These are phyloP conservation scores for Goniozus legneri DNA, from an alignment of 1,140 invertebrate species.

Conservation along the genomic window DNA sequence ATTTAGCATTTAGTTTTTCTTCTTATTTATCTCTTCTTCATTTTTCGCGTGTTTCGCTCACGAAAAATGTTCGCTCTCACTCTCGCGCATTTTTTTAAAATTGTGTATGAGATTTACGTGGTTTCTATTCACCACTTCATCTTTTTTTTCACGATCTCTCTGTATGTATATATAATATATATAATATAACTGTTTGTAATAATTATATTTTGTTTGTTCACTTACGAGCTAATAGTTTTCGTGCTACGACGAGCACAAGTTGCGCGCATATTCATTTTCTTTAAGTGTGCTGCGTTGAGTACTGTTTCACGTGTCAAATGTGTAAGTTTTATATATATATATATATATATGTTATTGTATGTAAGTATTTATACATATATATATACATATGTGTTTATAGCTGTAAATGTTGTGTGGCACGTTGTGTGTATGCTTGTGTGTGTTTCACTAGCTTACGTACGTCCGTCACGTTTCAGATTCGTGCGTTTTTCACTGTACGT, in stretches of 20 bases:
- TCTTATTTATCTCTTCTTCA: constrained; percentile 37
- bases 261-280: constrained; percentile 44
- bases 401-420: constrained; percentile 24
- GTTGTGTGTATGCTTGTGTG: constrained; percentile 22
- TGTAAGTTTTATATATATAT: constrained; percentile 15
- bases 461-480: no score
- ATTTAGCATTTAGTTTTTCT: constrained; percentile 50
- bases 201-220: constrained; percentile 55
- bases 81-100: constrained; percentile 17
- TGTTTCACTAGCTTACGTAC: no score
- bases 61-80: constrained; percentile 22
- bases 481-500: no score
- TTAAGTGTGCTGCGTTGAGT: constrained; percentile 29
- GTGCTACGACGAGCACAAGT: constrained; percentile 51
- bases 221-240: constrained; percentile 55
- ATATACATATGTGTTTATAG: constrained; percentile 20
- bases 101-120: constrained; percentile 9
- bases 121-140: not conserved
- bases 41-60: constrained; percentile 24
- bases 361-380: constrained; percentile 23
- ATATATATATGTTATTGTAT: no score
- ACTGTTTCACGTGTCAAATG: constrained; percentile 12
- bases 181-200: constrained; percentile 56
- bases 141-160: constrained; percentile 13
- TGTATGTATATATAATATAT: constrained; percentile 55